A percentile compares a stretch with the other conserved stretches of the same genome.
Evolutionary conservation across 2,113 vertebrate genomes (phyloP).

Genomic region (Xenopus laevis): DNA sequence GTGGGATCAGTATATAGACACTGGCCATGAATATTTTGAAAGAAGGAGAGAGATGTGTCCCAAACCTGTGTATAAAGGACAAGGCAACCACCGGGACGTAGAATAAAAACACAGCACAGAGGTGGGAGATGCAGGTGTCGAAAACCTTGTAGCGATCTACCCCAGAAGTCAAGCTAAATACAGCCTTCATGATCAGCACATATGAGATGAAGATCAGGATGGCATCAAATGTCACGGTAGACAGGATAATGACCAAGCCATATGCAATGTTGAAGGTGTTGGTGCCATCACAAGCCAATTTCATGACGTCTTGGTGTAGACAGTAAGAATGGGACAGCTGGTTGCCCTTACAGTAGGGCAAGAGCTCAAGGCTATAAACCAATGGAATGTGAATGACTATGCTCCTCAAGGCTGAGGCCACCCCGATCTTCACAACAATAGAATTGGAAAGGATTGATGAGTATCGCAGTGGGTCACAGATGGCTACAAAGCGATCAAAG

Average conservation of each 20-base stretch:
- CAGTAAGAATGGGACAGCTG: slow-evolving; percentile 61
- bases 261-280: slow-evolving; percentile 55
- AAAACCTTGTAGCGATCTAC: slow-evolving; percentile 51
- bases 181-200: slow-evolving; percentile 54
- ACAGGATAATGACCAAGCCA: slow-evolving; percentile 52
- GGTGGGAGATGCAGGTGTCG: slow-evolving; percentile 59
- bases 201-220: slow-evolving; percentile 63
- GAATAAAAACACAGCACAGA: slow-evolving; percentile 58
- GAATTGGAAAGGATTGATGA: slow-evolving; percentile 39
- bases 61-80: slow-evolving; percentile 60
- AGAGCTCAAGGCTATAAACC: slow-evolving; percentile 54
- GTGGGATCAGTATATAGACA: slow-evolving; percentile 56
- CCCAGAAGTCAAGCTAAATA: slow-evolving; percentile 49
- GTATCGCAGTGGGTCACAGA: slow-evolving; percentile 52
- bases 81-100: slow-evolving; percentile 55
- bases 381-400: slow-evolving; percentile 51
- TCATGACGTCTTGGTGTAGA: slow-evolving; percentile 65
- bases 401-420: slow-evolving; percentile 13
- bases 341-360: slow-evolving; percentile 53
- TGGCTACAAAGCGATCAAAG: slow-evolving; percentile 48
- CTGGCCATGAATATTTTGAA: slow-evolving; percentile 54
- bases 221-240: slow-evolving; percentile 54
- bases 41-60: slow-evolving; percentile 38
- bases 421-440: slow-evolving; percentile 38
- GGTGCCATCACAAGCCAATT: slow-evolving; percentile 53